Evolutionary conservation across 2,797 vertebrate species (phyloP), one percentile per base, ranked within the genome.

Genomic region (Microctenopoma steveboyesi): DNA sequence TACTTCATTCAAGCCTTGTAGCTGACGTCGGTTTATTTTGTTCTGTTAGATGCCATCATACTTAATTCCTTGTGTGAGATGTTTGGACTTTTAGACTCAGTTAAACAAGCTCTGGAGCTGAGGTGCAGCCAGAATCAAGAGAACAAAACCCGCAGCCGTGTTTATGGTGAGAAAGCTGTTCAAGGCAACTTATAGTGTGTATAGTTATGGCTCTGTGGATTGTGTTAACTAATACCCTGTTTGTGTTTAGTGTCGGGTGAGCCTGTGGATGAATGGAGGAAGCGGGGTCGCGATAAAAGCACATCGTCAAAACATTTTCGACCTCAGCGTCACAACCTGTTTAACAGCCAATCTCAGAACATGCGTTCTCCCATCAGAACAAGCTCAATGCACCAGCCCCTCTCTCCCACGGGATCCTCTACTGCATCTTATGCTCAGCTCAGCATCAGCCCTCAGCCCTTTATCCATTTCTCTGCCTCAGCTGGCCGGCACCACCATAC

Each of bases 21-120:
- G 16, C 18, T 69, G 40, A 75, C 45, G 25, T 22, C 40, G 37
- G 9, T 35, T 81, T 63, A 7, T 68, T 74, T 83, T 81, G 11
- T 71, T 81, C 76, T 72, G 5, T 81, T 87, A 98, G 96, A 98
- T 92, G 96, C 94, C 45, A 91, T 95, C 25, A 92, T 96, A 68
- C 90, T 98, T 72, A 96, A 96, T 90, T 96, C 95, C 0, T 92
- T 97, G 27, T 96, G 96, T 64, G 95, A 97, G 88, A 97, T 96
- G 12, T 96, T 97, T 92, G 96, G 96, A 56, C 92, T 97, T 35
- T 94, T 97, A 89, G 96, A 97, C 87, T 96, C 95, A 0, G 94
- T 98, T 75, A 97, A 96, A 86, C 94, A 93, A 84, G 95, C 95
- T 70, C 83, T 97, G 91, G 93, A 95, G 81, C 94, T 94, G 89